Evolutionary conservation across 2,888 invertebrate genomes (phyloP).

Genomic region (Alloplasta piceator): DNA sequence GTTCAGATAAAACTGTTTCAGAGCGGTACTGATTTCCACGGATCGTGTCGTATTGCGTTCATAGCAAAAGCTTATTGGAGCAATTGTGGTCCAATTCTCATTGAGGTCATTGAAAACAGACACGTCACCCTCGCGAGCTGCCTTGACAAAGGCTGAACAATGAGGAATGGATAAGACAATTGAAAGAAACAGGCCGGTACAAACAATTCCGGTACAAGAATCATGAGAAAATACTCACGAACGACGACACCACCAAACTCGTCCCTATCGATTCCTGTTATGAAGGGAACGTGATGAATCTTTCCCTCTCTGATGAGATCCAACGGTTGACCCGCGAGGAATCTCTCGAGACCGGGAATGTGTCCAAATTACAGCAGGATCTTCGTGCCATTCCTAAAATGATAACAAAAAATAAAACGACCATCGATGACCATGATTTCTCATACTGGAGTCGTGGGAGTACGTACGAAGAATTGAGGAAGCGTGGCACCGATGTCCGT

Average conservation of each 20-base stretch:
- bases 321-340: too few relatives aligned
- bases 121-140: conserved; percentile 81
- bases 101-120: conserved; percentile 86
- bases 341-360: conserved; percentile 87
- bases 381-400: too few relatives aligned
- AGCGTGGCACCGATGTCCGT: conserved; percentile 70
- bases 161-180: too few relatives aligned
- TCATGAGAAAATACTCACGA: conserved; percentile 84
- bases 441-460: too few relatives aligned
- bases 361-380: conserved; percentile 85
- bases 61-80: conserved; percentile 87
- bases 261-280: conserved; percentile 87
- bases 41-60: conserved; percentile 85
- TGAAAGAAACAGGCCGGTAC: too few relatives aligned
- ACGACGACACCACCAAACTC: conserved; percentile 89
- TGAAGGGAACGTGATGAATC: too few relatives aligned
- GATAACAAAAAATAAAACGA: too few relatives aligned
- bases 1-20: conserved; percentile 85
- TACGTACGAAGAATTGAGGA: conserved; percentile 70
- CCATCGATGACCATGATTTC: too few relatives aligned
- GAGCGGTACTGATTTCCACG: conserved; percentile 83
- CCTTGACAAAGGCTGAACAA: conserved; percentile 62
- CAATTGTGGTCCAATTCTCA: conserved; percentile 86
- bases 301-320: too few relatives aligned
- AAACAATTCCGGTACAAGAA: too few relatives aligned